phyloP scores from a whole-genome alignment of 2,113 vertebrate genomes.

The Ahaetulla prasina region DNA sequence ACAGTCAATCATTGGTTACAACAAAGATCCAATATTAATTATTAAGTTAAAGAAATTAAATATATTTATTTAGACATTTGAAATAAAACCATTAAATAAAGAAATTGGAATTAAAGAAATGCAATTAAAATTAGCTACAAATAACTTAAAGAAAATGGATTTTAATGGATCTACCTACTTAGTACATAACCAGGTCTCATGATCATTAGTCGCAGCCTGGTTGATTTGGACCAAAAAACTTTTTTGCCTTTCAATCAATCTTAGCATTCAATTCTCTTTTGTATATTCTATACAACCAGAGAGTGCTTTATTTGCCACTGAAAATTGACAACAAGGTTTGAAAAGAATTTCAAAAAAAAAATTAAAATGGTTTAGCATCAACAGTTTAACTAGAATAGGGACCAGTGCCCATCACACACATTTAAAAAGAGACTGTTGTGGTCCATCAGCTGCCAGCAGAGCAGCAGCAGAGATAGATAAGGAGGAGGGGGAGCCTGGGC shows the following conservation, averaged over 20 bases:
- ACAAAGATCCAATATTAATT: not conserved
- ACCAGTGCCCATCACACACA: not conserved
- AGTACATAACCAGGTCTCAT: not conserved
- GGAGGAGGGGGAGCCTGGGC: no score
- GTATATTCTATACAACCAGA: not conserved
- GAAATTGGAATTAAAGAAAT: not conserved
- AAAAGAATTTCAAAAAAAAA: no score
- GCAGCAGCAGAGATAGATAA: no score
- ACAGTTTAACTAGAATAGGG: not conserved
- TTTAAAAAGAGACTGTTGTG: no score
- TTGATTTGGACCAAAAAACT: not conserved
- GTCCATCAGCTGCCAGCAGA: no score
- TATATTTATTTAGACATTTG: not conserved
- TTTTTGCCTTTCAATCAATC: not conserved
- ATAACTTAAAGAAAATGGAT: not conserved
- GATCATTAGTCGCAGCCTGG: not conserved
- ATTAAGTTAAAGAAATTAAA: not conserved
- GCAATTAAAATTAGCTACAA: not conserved
- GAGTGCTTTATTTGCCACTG: not conserved
- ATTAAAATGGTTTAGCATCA: not conserved
- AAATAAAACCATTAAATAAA: not conserved
- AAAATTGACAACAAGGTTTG: not conserved
- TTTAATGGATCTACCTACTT: not conserved
- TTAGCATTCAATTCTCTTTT: not conserved
- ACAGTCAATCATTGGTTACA: not conserved